phyloP scores from a whole-genome alignment of 64 coral and sea anemone genomes.

The Acropora yongei region DNA sequence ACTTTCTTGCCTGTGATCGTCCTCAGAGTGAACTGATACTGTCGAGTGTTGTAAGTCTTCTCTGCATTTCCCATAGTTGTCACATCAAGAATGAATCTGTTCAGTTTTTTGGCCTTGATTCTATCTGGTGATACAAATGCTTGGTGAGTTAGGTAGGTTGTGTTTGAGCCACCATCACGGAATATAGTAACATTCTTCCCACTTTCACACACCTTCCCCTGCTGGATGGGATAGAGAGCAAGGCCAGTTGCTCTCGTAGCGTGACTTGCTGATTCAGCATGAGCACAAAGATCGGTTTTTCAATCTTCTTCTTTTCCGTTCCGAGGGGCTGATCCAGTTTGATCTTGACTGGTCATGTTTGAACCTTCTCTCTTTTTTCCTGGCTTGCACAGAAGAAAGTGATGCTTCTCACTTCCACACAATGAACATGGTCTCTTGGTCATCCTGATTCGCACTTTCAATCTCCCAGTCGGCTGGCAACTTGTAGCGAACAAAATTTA shows the following conservation, averaged over 20 bases:
- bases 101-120: constrained; percentile 56
- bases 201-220: constrained; percentile 58
- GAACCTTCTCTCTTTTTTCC: constrained; percentile 22
- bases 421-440: constrained; percentile 50
- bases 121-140: constrained; percentile 16
- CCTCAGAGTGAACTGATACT: constrained; percentile 50
- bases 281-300: constrained; percentile 15
- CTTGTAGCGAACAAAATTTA: no score
- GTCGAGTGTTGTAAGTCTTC: constrained; percentile 48
- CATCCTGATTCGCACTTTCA: background rate
- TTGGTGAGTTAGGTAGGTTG: constrained; percentile 39
- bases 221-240: constrained; percentile 66
- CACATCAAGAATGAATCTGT: constrained; percentile 50
- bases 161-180: constrained; percentile 50
- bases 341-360: constrained; percentile 2
- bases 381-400: constrained; percentile 63
- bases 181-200: constrained; percentile 64
- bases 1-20: constrained; percentile 49
- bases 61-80: constrained; percentile 71
- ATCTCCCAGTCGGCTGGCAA: no score
- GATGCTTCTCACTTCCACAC: constrained; percentile 65
- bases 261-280: constrained; percentile 42
- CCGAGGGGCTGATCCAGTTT: background rate
- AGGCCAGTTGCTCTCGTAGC: constrained; percentile 32
- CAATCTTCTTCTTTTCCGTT: background rate